Evolutionary conservation across 2,113 vertebrate species (phyloP), one percentile per base, ranked within the genome.

Genomic region (Trachemys scripta): DNA sequence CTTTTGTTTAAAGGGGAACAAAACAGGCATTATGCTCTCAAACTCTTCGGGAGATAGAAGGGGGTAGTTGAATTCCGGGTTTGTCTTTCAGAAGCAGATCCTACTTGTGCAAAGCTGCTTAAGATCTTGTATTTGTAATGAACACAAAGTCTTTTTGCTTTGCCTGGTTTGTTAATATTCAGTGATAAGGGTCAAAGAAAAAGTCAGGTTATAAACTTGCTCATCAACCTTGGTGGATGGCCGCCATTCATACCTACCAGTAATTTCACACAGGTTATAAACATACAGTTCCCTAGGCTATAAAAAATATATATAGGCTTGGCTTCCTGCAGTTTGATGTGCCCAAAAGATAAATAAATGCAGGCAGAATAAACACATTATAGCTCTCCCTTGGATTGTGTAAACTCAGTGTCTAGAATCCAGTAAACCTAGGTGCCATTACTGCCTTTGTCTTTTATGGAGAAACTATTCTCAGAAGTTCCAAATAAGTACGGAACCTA

Each of bases 81-180:
- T 59, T 96, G 91, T 92, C 95, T 80, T n/a, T 82, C 80, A n/a
- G 87, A 84, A 95, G 72, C 78, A 91, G 91, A 97, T 95, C 97
- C 93, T 75, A 85, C 97, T 97, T 95, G 89, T 42, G 59, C 78
- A 96, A 97, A 97, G 94, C 96, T 19, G 93, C 94, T 95, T 90
- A 93, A 94, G 53, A 3, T 69, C 92, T 69, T 87, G 51, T 9
- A 59, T 49, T 69, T 25, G 4, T 25, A 75, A 75, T 3, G 51
- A 82, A 38, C 22, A 29, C 0, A 0, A 76, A 14, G 90, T 10
- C 85, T 84, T 86, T n/a, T 65, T 1, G 0, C 4, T 38, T 24
- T 29, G 51, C 54, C 56, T 0, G 0, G 84, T 1, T 24, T 62
- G 65, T 78, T 59, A 10, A 1, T 0, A 3, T 57, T 42, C 59